Evolutionary conservation across 2,113 vertebrate species (phyloP).

Genomic region (Saimiri boliviensis): DNA sequence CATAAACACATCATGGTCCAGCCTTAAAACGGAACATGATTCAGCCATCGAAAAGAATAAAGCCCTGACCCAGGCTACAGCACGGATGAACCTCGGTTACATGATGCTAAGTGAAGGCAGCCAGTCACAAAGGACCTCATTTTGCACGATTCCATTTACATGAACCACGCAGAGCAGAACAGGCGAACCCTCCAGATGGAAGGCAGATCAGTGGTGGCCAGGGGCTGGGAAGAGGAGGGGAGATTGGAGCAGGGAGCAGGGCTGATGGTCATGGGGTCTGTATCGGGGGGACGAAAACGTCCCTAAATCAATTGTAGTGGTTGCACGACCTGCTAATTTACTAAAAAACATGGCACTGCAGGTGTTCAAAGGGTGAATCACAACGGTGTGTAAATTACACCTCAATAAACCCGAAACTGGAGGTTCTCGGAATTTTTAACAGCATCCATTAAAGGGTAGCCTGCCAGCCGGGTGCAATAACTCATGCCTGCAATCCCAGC

Average conservation of each 20-base stretch:
- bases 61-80: not conserved
- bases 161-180: too few species aligned
- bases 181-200: not conserved
- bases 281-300: fast-evolving
- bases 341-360: fast-evolving
- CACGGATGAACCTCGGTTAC: fast-evolving
- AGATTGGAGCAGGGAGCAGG: fast-evolving
- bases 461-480: too few species aligned
- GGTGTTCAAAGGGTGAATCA: fast-evolving
- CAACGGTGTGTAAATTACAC: fast-evolving
- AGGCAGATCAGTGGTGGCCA: fast-evolving
- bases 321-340: fast-evolving
- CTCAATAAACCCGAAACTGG: fast-evolving
- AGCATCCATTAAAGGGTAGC: not conserved
- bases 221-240: too few species aligned
- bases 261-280: too few species aligned
- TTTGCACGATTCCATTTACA: fast-evolving
- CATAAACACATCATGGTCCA: fast-evolving
- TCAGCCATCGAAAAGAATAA: not conserved
- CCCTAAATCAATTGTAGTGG: fast-evolving
- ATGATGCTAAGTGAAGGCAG: fast-evolving
- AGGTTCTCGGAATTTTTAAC: not conserved
- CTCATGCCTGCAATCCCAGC: too few species aligned
- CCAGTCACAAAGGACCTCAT: fast-evolving
- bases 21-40: fast-evolving